These are phyloP conservation scores for Nannoperca australis DNA, from an alignment of 2,797 vertebrate species.

Conservation along the genomic window DNA sequence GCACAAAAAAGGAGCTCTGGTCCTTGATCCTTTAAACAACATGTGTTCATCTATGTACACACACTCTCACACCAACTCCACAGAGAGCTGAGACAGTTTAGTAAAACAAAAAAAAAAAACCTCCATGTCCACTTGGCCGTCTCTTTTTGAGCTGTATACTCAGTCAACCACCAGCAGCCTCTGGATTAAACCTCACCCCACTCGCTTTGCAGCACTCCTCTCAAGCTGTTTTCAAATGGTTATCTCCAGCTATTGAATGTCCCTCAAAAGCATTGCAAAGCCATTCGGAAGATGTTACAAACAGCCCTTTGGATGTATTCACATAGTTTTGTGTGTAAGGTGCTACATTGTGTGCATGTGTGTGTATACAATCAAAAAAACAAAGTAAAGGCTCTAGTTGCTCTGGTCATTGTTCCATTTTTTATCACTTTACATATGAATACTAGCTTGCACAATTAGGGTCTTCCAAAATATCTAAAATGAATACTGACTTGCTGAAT, in stretches of 20 bases:
- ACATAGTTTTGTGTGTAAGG: slow-evolving; percentile 19
- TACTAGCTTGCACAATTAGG: not conserved
- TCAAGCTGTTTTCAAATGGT: slow-evolving; percentile 54
- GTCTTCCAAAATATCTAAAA: slow-evolving; percentile 5
- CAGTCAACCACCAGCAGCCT: slow-evolving; percentile 67
- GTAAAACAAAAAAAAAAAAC: slow-evolving; percentile 8
- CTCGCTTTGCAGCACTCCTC: slow-evolving; percentile 42
- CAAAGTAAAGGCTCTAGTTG: slow-evolving; percentile 14
- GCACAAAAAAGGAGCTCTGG: slow-evolving; percentile 1
- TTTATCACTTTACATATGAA: slow-evolving; percentile 20
- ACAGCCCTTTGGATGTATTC: slow-evolving; percentile 36
- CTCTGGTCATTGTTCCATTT: slow-evolving; percentile 30
- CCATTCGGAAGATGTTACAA: slow-evolving; percentile 47
- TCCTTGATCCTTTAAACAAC: slow-evolving; percentile 37
- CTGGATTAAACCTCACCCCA: slow-evolving; percentile 61
- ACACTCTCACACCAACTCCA: slow-evolving; percentile 34
- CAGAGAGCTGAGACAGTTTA: slow-evolving; percentile 19
- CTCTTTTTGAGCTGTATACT: slow-evolving; percentile 55
- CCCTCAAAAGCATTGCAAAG: slow-evolving; percentile 53
- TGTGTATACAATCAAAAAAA: slow-evolving; percentile 17
- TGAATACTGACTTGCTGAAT: not conserved
- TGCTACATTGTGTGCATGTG: slow-evolving; percentile 21
- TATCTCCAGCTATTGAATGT: slow-evolving; percentile 52
- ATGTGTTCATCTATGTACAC: slow-evolving; percentile 40
- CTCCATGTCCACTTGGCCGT: slow-evolving; percentile 54